phyloP scores from a whole-genome alignment of 2,888 invertebrate species.

The Andrena dorsata region DNA sequence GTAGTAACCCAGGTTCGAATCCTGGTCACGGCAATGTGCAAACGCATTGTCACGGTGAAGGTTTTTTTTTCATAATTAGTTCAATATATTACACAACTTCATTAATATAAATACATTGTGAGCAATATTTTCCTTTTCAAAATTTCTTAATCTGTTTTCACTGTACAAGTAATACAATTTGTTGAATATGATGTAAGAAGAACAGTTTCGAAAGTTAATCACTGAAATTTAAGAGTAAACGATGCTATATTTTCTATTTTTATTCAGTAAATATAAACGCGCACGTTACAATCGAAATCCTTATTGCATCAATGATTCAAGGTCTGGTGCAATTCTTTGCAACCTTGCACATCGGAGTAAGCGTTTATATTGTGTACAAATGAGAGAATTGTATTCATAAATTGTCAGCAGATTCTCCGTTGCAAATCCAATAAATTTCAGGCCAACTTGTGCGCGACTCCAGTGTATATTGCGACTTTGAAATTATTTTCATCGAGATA shows the following conservation, averaged over 20 bases:
- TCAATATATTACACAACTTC: neutral
- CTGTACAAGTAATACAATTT: no score
- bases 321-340: constrained; percentile 14
- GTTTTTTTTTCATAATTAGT: constrained; percentile 60
- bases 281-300: neutral
- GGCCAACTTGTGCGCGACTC: neutral
- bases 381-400: constrained; percentile 31
- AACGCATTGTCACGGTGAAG: constrained; percentile 79
- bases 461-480: constrained; percentile 4
- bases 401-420: constrained; percentile 56
- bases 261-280: neutral
- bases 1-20: constrained; percentile 85
- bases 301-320: constrained; percentile 22
- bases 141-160: no score
- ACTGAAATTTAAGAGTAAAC: neutral
- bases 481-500: neutral
- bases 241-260: neutral
- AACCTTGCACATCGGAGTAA: neutral
- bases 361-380: constrained; percentile 21
- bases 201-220: neutral
- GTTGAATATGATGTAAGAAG: neutral
- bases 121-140: neutral
- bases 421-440: constrained; percentile 58
- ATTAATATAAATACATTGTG: neutral
- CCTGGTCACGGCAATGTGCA: constrained; percentile 85